Evolutionary conservation across 2,113 vertebrate genomes (phyloP), one percentile per base, ranked within the genome.

Genomic region (Pitta sordida): DNA sequence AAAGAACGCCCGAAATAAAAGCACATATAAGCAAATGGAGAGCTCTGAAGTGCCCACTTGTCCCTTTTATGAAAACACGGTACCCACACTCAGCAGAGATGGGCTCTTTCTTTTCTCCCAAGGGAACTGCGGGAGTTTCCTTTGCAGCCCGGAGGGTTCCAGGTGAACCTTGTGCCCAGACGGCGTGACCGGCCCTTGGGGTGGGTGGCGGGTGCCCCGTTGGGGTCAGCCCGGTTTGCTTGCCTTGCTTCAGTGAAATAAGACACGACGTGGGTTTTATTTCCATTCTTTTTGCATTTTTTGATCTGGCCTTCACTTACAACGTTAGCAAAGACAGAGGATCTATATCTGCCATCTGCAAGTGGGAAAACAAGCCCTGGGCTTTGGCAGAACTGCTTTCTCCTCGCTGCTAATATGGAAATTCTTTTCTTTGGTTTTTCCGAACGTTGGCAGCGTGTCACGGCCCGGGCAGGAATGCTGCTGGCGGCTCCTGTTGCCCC

Each of bases 1-100:
- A 26, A 12, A 53, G 30, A 52, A 8, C 0, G 0, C 64, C 15
- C 41, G 60, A 14, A 60, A 58, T 37, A 6, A 16, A 48, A 39
- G 17, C 2, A 10, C 30, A 0, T 17, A 10, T 7, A 48, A 75
- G 65, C 22, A 41, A 48, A 24, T 0, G 4, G 83, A n/a, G 70
- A 26, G 70, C 67, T 74, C 60, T 22, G 17, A 9, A n/a, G 15
- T 55, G 83, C 36, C 58, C 3, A 1, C 12, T 36, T 15, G 14
- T 10, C 59, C 34, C 8, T 2, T 65, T 34, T 46, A 52, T 30
- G 52, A 18, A 23, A 26, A 53, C 23, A 1, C 16, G 9, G 36
- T 22, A 24, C 14, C 18, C 48, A 51, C 17, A 5, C 36, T 29
- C 3, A 1, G 32, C 27, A 22, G 68, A 13, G n/a, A 3, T 4